Percentiles rank a stretch among this genome's conserved stretches.
These are phyloP conservation scores for Uloborus diversus DNA, from an alignment of 1,140 invertebrate genomes.

Conservation along the genomic window DNA sequence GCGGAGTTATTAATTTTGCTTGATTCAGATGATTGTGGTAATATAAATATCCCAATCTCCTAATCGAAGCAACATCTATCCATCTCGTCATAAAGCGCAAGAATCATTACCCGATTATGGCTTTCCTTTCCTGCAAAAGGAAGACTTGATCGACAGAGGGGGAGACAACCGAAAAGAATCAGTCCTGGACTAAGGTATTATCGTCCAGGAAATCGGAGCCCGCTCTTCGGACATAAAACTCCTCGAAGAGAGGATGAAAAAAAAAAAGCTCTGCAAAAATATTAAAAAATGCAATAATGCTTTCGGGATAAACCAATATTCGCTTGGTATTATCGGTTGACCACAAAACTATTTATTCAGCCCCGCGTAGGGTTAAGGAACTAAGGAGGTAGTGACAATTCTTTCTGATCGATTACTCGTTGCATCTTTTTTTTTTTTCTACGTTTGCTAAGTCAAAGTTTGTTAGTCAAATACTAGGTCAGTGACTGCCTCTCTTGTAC, in stretches of 20 bases:
- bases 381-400: neutral
- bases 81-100: neutral
- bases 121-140: neutral
- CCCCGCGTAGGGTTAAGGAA: neutral
- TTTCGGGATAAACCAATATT: neutral
- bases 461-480: too few species aligned
- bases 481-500: too few species aligned
- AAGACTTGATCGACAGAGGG: neutral
- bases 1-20: neutral
- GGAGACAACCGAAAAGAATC: neutral
- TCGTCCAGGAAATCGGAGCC: neutral
- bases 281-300: neutral
- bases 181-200: too few species aligned
- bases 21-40: neutral
- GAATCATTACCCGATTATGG: neutral
- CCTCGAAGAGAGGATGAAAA: neutral
- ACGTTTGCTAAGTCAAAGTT: too few species aligned
- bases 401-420: neutral
- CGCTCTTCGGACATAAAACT: neutral
- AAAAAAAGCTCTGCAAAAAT: neutral
- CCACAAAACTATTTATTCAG: neutral
- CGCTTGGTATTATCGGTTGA: neutral
- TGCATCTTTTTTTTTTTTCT: neutral
- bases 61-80: neutral
- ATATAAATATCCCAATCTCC: neutral